A percentile compares a stretch with the other conserved stretches of the same genome.
phyloP scores from a whole-genome alignment of 2,888 invertebrate genomes.

The Marasmarcha lunaedactyla region DNA sequence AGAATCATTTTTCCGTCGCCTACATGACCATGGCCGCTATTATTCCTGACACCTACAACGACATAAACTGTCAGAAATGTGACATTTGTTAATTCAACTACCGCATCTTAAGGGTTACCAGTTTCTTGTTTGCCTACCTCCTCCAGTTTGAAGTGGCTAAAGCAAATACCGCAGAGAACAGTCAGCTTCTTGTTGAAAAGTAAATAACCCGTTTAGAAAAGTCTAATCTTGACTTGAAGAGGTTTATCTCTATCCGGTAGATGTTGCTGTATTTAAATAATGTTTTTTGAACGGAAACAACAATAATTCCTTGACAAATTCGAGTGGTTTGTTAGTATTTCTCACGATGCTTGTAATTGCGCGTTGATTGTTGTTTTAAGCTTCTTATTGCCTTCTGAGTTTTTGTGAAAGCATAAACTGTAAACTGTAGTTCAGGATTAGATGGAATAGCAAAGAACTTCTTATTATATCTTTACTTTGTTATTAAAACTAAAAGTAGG shows the following conservation, averaged over 20 bases:
- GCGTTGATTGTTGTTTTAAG: too few relatives aligned
- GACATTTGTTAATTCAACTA: neutral
- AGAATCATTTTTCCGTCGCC: too few relatives aligned
- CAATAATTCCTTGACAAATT: constrained; percentile 18
- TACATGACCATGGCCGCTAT: neutral
- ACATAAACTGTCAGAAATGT: neutral
- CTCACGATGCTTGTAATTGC: constrained; percentile 27
- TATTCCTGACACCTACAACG: neutral
- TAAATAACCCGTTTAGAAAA: constrained; percentile 40
- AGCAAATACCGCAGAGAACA: constrained; percentile 53
- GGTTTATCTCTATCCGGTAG: constrained; percentile 52
- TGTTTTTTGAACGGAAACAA: constrained; percentile 27
- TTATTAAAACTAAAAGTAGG: too few relatives aligned
- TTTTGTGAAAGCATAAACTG: too few relatives aligned
- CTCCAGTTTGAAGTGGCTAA: constrained; percentile 54
- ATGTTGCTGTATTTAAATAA: constrained; percentile 21
- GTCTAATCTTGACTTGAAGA: constrained; percentile 46
- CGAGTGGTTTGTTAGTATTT: constrained; percentile 32
- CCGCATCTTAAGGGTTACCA: neutral
- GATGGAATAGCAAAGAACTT: too few relatives aligned
- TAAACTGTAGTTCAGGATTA: too few relatives aligned
- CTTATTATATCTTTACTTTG: too few relatives aligned
- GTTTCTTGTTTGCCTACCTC: constrained; percentile 32
- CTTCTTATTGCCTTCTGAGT: too few relatives aligned
- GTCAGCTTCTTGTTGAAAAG: constrained; percentile 39